phyloP scores from a whole-genome alignment of 1,140 invertebrate species.

The Palaemon carinicauda region DNA sequence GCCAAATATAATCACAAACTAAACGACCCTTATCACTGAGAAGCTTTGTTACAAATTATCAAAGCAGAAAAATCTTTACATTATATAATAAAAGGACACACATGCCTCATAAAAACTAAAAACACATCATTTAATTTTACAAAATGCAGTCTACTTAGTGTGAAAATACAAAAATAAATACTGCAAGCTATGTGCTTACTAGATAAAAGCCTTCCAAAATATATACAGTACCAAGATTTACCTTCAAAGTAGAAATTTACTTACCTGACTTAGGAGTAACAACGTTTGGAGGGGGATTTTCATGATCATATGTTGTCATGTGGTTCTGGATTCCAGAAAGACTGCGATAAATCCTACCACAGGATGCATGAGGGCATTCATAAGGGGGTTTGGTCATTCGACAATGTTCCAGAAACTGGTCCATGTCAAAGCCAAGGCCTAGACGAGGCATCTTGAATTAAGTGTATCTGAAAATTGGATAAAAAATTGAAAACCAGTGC shows the following conservation, averaged over 20 bases:
- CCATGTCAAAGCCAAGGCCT: constrained; percentile 74
- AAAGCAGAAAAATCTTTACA: too few relatives aligned
- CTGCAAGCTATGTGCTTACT: not conserved
- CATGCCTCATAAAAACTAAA: too few relatives aligned
- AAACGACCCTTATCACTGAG: too few relatives aligned
- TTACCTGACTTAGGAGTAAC: constrained; percentile 49
- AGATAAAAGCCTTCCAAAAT: not conserved
- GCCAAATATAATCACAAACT: too few relatives aligned
- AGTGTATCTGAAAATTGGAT: not conserved
- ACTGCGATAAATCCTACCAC: constrained; percentile 85
- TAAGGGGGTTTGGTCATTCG: constrained; percentile 83
- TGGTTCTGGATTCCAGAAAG: constrained; percentile 86
- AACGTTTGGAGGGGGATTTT: constrained; percentile 59
- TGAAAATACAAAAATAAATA: too few relatives aligned
- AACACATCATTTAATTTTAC: too few relatives aligned
- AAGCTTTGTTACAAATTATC: too few relatives aligned
- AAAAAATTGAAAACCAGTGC: too few relatives aligned
- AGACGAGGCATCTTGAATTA: constrained; percentile 42
- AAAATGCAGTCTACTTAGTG: too few relatives aligned
- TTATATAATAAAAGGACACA: too few relatives aligned
- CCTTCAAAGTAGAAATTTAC: not conserved
- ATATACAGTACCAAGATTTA: not conserved
- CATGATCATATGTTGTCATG: constrained; percentile 82
- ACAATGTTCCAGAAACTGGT: constrained; percentile 83
- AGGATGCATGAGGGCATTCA: constrained; percentile 82